A percentile compares a stretch with the other conserved stretches of the same genome.
Conservation (phyloP, 2,888 invertebrate genomes). For the Macrophya alboannulata region DNA sequence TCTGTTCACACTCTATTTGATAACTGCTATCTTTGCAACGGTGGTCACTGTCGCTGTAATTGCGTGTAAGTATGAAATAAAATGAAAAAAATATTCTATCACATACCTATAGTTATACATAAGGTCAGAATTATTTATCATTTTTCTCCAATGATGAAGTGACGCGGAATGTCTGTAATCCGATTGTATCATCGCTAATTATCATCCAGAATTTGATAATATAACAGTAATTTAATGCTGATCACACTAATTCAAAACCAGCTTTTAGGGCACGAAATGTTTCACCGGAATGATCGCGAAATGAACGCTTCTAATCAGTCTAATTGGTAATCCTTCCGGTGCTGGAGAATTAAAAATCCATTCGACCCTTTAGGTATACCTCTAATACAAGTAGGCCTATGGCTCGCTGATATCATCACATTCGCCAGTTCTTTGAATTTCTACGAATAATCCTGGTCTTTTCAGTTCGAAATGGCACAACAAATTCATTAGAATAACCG, state of each 20-base stretch:
- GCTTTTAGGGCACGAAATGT: not conserved
- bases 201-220: not conserved
- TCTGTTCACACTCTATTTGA: conserved; percentile 65
- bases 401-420: not conserved
- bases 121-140: not conserved
- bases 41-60: conserved; percentile 82
- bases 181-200: too few species aligned
- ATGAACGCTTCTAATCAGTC: not conserved
- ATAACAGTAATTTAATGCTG: not conserved
- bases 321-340: not conserved
- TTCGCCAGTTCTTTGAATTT: too few species aligned
- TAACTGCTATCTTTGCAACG: conserved; percentile 79
- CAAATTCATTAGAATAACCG: not conserved
- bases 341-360: not conserved
- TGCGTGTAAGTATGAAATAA: conserved; percentile 71
- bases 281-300: too few species aligned
- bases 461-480: too few species aligned
- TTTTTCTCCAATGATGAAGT: not conserved
- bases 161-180: too few species aligned
- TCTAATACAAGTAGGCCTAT: too few species aligned
- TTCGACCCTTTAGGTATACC: not conserved
- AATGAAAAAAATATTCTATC: not conserved
- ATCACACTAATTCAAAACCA: not conserved
- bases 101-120: not conserved
- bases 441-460: too few species aligned